phyloP scores from a whole-genome alignment of 2,888 invertebrate species.

The Calliphora vomitoria region DNA sequence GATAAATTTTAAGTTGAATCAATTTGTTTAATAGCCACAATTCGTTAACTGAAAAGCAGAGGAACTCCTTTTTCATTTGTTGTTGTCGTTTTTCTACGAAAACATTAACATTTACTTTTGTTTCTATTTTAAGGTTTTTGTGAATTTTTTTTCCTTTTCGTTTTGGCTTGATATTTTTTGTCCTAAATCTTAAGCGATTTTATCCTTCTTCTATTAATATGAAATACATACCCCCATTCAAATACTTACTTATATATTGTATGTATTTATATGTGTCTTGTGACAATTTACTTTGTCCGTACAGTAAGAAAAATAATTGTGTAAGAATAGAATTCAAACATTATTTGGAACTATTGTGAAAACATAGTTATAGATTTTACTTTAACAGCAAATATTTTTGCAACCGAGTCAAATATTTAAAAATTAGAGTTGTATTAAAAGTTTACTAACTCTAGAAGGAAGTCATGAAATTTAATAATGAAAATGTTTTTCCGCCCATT shows the following conservation, averaged over 20 bases:
- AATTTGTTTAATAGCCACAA: slow-evolving; percentile 84
- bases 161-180: not conserved
- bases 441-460: too few relatives aligned
- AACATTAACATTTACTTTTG: slow-evolving; percentile 60
- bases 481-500: too few relatives aligned
- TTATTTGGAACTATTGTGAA: too few relatives aligned
- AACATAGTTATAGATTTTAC: too few relatives aligned
- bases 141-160: not conserved
- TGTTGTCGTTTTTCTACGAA: not conserved
- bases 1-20: slow-evolving; percentile 83
- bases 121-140: slow-evolving; percentile 35
- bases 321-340: not conserved
- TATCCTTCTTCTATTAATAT: slow-evolving; percentile 34
- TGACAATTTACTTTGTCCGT: slow-evolving; percentile 33
- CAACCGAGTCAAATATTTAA: too few relatives aligned
- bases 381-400: too few relatives aligned
- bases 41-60: slow-evolving; percentile 77
- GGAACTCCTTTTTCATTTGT: slow-evolving; percentile 66
- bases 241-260: not conserved
- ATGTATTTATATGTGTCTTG: not conserved
- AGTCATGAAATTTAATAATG: too few relatives aligned
- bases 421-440: too few relatives aligned
- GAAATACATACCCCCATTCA: slow-evolving; percentile 19
- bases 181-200: slow-evolving; percentile 43
- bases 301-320: slow-evolving; percentile 15